A percentile compares a stretch with the other conserved stretches of the same genome.
Evolutionary conservation across 2,797 vertebrate species (phyloP).

Genomic region (Periparus ater): DNA sequence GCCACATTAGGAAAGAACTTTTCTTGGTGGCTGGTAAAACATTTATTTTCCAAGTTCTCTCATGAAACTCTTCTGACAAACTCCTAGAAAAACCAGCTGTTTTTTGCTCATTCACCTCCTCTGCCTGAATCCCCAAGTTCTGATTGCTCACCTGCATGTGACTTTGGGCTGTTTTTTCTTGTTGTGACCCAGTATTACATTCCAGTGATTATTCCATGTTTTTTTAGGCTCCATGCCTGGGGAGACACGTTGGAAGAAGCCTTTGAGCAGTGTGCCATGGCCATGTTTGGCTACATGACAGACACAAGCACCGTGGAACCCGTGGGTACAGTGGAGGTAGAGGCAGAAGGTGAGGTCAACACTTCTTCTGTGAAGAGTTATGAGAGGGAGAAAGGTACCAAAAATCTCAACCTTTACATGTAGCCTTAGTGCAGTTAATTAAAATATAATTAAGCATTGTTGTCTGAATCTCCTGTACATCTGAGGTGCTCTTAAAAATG

Average conservation of each 20-base stretch:
- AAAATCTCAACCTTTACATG: not conserved
- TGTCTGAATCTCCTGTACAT: not conserved
- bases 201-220: constrained; percentile 68
- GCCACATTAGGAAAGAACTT: not conserved
- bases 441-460: not conserved
- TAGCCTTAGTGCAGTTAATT: not conserved
- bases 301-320: constrained; percentile 95
- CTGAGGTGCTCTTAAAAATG: not conserved
- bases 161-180: not conserved
- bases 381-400: not conserved
- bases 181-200: not conserved
- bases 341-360: constrained; percentile 83
- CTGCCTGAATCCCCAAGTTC: not conserved
- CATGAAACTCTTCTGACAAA: not conserved
- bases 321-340: constrained; percentile 84
- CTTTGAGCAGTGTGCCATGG: constrained; percentile 96
- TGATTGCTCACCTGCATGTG: not conserved
- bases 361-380: not conserved
- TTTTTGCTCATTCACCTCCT: not conserved
- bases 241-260: constrained; percentile 91
- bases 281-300: constrained; percentile 99
- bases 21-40: not conserved
- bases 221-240: constrained; percentile 92
- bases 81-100: not conserved
- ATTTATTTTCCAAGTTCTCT: not conserved